These are phyloP conservation scores for Mamestra configurata DNA, from an alignment of 1,140 invertebrate genomes.

Conservation along the genomic window DNA sequence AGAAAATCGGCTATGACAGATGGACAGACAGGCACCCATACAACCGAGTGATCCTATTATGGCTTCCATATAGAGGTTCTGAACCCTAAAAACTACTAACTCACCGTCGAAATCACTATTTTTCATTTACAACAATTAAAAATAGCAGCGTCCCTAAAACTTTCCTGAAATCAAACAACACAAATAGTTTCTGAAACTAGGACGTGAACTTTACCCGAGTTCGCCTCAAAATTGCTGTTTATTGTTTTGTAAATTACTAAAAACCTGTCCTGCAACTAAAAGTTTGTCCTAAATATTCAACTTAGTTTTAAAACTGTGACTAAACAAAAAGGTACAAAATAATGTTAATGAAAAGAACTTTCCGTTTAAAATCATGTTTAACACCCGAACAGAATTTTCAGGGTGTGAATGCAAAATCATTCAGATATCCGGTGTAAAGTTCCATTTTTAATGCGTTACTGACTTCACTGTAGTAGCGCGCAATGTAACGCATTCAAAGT, in stretches of 20 bases:
- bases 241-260: slow-evolving; percentile 18
- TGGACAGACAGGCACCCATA: no score
- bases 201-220: neutral
- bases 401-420: no score
- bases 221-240: slow-evolving; percentile 4
- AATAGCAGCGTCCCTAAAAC: neutral
- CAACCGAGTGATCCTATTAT: no score
- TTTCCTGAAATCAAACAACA: neutral
- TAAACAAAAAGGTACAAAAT: neutral
- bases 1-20: no score
- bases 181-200: slow-evolving; percentile 9
- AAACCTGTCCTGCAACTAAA: slow-evolving; percentile 12
- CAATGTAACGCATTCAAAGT: no score
- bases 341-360: neutral
- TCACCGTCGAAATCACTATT: no score
- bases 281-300: neutral
- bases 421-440: no score
- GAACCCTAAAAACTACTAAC: no score
- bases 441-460: no score
- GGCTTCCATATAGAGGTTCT: no score
- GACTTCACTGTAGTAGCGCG: no score
- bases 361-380: neutral
- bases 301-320: slow-evolving; percentile 10
- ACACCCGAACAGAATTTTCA: neutral
- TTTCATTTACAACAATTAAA: no score